Conservation (phyloP, 2,797 vertebrate genomes). For the Neopelma chrysocephalum region DNA sequence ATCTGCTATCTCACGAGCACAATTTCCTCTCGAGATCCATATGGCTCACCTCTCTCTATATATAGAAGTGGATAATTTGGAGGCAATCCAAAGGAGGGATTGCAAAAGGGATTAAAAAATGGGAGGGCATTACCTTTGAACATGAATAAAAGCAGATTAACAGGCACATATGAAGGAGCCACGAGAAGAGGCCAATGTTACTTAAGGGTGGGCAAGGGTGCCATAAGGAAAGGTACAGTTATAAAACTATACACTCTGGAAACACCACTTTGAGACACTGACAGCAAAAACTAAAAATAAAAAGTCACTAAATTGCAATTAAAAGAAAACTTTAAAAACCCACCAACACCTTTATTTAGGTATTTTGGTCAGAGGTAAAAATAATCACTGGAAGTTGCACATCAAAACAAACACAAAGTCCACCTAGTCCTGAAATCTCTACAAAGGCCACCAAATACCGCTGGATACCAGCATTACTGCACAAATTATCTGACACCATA, state of each 20-base stretch:
- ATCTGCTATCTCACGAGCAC: not conserved
- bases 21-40: slow-evolving; percentile 23
- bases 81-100: not conserved
- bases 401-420: not conserved
- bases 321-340: not conserved
- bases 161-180: not conserved
- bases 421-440: not conserved
- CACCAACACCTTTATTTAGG: fast-evolving
- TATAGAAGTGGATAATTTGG: not conserved
- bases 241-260: not conserved
- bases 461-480: not conserved
- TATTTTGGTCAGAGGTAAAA: not conserved
- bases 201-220: not conserved
- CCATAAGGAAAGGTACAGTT: not conserved
- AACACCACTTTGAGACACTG: not conserved
- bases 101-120: not conserved
- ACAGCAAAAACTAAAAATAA: not conserved
- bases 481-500: not conserved
- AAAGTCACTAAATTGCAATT: not conserved
- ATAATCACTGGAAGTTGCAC: not conserved
- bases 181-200: not conserved
- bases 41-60: slow-evolving; percentile 3
- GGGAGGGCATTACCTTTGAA: slow-evolving; percentile 18
- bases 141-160: not conserved
- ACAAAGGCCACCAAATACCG: not conserved